These are phyloP conservation scores for Scolopax rusticola DNA, from an alignment of 2,797 vertebrate species.

Conservation along the genomic window DNA sequence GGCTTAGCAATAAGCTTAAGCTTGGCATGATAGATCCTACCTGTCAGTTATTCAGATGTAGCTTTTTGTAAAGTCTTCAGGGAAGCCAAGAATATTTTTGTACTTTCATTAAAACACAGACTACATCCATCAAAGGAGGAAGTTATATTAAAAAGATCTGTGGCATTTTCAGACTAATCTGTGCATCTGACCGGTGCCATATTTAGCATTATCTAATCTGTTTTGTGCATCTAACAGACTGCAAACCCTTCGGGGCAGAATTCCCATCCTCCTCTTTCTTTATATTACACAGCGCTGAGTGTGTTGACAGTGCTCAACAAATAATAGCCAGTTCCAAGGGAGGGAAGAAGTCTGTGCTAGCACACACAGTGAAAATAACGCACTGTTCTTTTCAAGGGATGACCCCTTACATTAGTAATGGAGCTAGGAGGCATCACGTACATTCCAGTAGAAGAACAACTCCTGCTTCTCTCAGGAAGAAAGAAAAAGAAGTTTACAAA, in stretches of 20 bases:
- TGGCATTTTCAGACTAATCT: conserved; percentile 61
- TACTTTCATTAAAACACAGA: conserved; percentile 63
- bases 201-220: conserved; percentile 58
- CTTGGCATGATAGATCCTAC: conserved; percentile 73
- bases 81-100: conserved; percentile 67
- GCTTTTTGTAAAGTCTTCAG: conserved; percentile 67
- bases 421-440: background rate
- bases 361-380: background rate
- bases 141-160: conserved; percentile 55
- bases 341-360: background rate
- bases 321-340: conserved; percentile 6
- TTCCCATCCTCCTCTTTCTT: conserved; percentile 18
- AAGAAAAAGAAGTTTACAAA: background rate
- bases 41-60: conserved; percentile 71
- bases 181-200: conserved; percentile 4
- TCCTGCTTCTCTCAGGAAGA: background rate
- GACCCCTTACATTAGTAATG: background rate
- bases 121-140: conserved; percentile 61
- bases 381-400: background rate
- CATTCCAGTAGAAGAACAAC: background rate
- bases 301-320: background rate
- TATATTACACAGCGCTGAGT: background rate
- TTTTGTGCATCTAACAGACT: conserved; percentile 54
- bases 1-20: conserved; percentile 68
- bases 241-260: conserved; percentile 59